Evolutionary conservation across 2,888 invertebrate genomes (phyloP), one percentile per base, ranked within the genome.

Genomic region (Aphelenchoides bicaudatus): DNA sequence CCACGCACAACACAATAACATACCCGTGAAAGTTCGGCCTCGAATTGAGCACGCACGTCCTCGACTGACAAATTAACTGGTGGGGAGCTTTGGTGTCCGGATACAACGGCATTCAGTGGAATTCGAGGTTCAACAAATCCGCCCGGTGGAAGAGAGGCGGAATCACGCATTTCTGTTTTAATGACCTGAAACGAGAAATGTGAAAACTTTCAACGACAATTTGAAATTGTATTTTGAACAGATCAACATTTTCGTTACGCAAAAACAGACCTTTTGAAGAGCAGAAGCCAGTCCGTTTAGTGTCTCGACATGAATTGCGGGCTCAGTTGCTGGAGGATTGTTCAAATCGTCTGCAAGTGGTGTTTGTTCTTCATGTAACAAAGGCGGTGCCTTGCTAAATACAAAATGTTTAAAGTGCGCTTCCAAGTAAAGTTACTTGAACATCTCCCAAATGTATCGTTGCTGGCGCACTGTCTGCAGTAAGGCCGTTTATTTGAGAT

Each of bases 241-340:
- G 48, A 1, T 10, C 16, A 27, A 4, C 13, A 48, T 43, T 2
- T 52, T 13, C 21, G 19, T 52, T 58, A 21, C 13, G 16, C 2
- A 3, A 59, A 2, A 38, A 38, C 46, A 31, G 25, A 68, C 70
- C 57, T 72, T 73, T 21, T 71, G 70, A 1, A 74, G 57, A 3
- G 74, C 74, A 49, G 68, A 66, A 3, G 72, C 74, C 46, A 74
- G 55, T 38, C 71, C 74, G 37, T 65, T 67, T 30, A 74, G 50
- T 23, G 73, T 74, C 50, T 74, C 74, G 8, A 74, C 70, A 29
- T 71, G 73, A 21, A 54, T 52, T n/a, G 55, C 21, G 2, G 37
- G 38, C n/a, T n/a, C n/a, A n/a, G n/a, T n/a, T n/a, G n/a, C n/a
- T n/a, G n/a, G n/a, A n/a, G n/a, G n/a, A n/a, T n/a, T n/a, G n/a